Evolutionary conservation across 1,140 invertebrate genomes (phyloP).

Genomic region (Drosophila carrolli): DNA sequence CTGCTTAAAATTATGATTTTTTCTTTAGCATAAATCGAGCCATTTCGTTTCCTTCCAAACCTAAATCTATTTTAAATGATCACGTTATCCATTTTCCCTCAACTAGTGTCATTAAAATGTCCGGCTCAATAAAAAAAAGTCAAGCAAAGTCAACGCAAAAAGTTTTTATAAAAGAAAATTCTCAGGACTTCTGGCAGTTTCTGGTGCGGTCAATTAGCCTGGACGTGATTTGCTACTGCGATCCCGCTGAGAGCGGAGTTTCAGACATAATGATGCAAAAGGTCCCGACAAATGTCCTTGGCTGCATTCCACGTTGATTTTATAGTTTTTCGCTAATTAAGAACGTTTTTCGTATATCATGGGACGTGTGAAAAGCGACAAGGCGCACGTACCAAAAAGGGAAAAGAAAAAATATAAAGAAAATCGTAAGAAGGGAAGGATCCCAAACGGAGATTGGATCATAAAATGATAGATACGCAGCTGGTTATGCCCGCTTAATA

Average conservation of each 20-base stretch:
- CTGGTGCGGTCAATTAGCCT: slow-evolving; percentile 23
- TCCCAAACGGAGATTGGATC: slow-evolving; percentile 27
- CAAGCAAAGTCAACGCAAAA: slow-evolving; percentile 6
- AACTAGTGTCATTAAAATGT: slow-evolving; percentile 36
- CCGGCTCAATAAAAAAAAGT: slow-evolving; percentile 14
- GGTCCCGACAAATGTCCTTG: slow-evolving; percentile 27
- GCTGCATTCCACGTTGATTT: slow-evolving; percentile 43
- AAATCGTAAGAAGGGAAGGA: slow-evolving; percentile 17
- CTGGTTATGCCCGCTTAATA: slow-evolving; percentile 60
- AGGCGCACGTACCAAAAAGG: slow-evolving; percentile 59
- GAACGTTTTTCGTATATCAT: slow-evolving; percentile 21
- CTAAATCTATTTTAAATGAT: slow-evolving; percentile 19
- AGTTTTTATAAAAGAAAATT: slow-evolving; percentile 6
- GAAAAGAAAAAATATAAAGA: background rate
- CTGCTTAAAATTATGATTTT: too few species aligned
- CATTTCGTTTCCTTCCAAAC: background rate
- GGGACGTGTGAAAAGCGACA: slow-evolving; percentile 61
- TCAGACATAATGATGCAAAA: slow-evolving; percentile 20
- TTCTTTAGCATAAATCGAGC: too few species aligned
- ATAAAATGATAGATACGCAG: slow-evolving; percentile 24
- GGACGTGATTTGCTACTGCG: slow-evolving; percentile 50
- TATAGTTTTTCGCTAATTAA: slow-evolving; percentile 74
- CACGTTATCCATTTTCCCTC: background rate
- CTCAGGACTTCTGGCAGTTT: slow-evolving; percentile 38
- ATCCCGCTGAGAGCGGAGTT: slow-evolving; percentile 20